Evolutionary conservation across 2,113 vertebrate genomes (phyloP).

Genomic region (Colius striatus): DNA sequence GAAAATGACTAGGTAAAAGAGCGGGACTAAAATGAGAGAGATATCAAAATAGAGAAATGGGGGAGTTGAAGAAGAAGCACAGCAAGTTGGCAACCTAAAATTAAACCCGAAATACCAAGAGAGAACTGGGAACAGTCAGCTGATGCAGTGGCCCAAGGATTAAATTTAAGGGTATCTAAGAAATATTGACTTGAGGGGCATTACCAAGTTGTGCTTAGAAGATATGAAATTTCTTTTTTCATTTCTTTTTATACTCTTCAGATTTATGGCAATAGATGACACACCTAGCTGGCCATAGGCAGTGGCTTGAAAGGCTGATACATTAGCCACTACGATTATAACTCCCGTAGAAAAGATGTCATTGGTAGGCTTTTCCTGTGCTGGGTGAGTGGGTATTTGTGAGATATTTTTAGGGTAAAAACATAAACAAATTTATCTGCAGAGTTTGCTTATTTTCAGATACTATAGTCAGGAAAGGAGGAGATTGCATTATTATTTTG

Average conservation of each 20-base stretch:
- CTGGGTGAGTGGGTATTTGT: not conserved
- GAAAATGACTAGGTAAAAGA: not conserved
- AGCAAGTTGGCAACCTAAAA: not conserved
- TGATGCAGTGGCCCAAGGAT: not conserved
- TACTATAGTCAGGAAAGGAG: not conserved
- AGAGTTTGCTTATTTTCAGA: not conserved
- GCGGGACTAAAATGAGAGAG: not conserved
- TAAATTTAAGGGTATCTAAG: not conserved
- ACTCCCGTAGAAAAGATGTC: not conserved
- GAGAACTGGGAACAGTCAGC: not conserved
- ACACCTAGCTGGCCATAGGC: not conserved
- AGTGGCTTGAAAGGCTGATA: not conserved
- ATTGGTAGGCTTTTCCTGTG: not conserved
- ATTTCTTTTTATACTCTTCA: not conserved
- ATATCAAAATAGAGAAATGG: not conserved
- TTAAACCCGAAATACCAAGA: not conserved
- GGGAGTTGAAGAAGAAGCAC: not conserved
- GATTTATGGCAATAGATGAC: not conserved
- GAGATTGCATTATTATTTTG: not conserved
- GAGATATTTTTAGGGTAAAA: not conserved
- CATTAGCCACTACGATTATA: not conserved
- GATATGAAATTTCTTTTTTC: not conserved
- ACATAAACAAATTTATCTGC: not conserved
- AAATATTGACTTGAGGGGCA: not conserved
- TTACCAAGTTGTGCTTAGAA: not conserved